These are phyloP conservation scores for Lanistes nyassanus DNA, from an alignment of 1,140 invertebrate genomes.

Conservation along the genomic window DNA sequence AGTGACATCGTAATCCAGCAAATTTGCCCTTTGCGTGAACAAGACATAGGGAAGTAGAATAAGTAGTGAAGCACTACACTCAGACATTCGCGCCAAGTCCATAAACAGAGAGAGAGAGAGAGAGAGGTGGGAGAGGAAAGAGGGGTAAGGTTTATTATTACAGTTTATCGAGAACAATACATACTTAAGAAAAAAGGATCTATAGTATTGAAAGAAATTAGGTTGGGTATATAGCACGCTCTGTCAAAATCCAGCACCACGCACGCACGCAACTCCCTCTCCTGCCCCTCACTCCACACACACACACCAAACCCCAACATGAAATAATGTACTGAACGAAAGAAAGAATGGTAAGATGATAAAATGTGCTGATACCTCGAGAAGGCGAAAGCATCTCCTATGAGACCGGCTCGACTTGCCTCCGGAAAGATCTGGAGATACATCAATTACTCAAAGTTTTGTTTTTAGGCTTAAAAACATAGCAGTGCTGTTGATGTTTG, in stretches of 20 bases:
- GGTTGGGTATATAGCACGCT: no score
- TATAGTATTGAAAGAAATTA: conserved; percentile 63
- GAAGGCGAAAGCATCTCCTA: conserved; percentile 88
- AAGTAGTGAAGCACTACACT: background rate
- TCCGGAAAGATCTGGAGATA: conserved; percentile 73
- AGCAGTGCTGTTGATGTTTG: background rate
- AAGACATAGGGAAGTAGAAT: background rate
- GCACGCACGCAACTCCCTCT: no score
- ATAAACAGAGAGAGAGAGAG: background rate
- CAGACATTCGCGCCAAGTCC: no score
- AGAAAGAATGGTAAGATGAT: background rate
- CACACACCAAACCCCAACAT: no score
- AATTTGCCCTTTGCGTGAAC: conserved; percentile 72
- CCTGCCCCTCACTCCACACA: no score
- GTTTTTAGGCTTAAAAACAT: no score
- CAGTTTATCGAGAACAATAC: background rate
- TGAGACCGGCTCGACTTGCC: conserved; percentile 85
- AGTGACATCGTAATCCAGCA: conserved; percentile 78
- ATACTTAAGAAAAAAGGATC: background rate
- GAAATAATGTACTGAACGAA: no score
- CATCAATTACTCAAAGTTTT: background rate
- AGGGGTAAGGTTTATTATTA: background rate
- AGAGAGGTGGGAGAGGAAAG: background rate
- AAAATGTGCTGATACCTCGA: conserved; percentile 67
- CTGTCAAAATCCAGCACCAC: no score